Base-by-base conservation (phyloP, 2,888 invertebrate species). In the Steinernema carpocapsae region DNA sequence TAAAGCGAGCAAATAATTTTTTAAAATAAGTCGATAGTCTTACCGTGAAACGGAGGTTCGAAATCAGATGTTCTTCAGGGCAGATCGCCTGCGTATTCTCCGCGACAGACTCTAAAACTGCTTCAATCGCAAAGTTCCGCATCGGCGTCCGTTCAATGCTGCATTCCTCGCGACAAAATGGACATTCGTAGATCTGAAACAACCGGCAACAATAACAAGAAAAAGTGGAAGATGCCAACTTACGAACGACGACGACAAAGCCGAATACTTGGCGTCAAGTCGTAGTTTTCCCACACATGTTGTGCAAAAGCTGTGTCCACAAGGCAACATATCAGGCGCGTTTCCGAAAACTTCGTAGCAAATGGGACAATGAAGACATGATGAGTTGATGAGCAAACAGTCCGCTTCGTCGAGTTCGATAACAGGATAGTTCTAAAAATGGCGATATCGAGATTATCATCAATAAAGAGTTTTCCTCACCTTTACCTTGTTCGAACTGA, bases 271-370 rank as follows among this genome's bases (percentile, higher is more conserved):
- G 1, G 64, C 64, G 14, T 64, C 64, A 17, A 32, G 17, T 17
- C 64, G 64, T 32, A 64, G 26, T 26, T 64, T 64, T 32, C 32
- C 64, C 17, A 79, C 56, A 56, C 80, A 80, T 22, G 48, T 48
- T n/a, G 51, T 10, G 48, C 80, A 80, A 59, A 81, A 81, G 12
- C 76, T 76, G 64, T 80, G 80, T n/a, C 80, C 80, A 51, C 80
- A 80, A 2, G 72, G 78, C 14, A 81, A 19, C n/a, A 80, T 72
- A n/a, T 52, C 72, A 1, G 80, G 81, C 14, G 75, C 72, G 17
- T 37, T 70, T 1, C 72, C 72, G 59, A 75, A 80, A 52, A 81
- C 76, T 26, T 26, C 37, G 43, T 80, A 74, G 46, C 80, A 80
- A 43, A 80, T 71, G 12, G 80, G 80, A 37, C 80, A 80, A 45